Percentiles rank a stretch among this genome's conserved stretches.
Evolutionary conservation across 2,797 vertebrate genomes (phyloP).

Genomic region (Limnodromus scolopaceus): DNA sequence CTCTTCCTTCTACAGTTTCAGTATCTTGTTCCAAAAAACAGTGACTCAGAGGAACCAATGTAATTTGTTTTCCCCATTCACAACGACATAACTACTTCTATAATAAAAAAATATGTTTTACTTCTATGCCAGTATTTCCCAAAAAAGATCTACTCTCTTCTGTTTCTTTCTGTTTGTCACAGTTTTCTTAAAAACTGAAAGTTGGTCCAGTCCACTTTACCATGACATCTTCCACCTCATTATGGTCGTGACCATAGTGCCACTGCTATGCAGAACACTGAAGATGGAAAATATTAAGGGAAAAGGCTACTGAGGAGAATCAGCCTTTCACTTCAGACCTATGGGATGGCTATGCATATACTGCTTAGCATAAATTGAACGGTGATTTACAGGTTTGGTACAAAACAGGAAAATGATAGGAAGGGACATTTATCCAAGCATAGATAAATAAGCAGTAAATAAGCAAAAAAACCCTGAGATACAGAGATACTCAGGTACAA

Average conservation of each 20-base stretch:
- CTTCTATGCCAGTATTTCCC: background rate
- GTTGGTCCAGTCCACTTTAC: background rate
- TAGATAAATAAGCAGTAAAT: background rate
- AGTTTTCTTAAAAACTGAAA: background rate
- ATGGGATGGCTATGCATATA: accelerated
- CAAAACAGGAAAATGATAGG: background rate
- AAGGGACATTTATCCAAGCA: background rate
- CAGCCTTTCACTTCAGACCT: background rate
- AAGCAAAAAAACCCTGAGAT: no score
- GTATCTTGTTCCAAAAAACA: background rate
- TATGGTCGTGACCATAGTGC: background rate
- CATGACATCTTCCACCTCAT: background rate
- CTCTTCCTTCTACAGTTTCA: background rate
- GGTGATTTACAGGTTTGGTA: background rate
- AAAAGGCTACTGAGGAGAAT: background rate
- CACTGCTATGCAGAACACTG: background rate
- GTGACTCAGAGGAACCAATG: background rate
- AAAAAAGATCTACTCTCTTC: background rate
- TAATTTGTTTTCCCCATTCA: background rate
- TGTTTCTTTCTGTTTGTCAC: background rate
- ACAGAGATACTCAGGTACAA: background rate
- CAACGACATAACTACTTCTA: background rate
- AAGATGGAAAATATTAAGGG: background rate
- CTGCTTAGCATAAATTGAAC: background rate
- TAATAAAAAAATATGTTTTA: background rate